These are phyloP conservation scores for Cryptus armator DNA, from an alignment of 2,888 invertebrate genomes.

Conservation along the genomic window DNA sequence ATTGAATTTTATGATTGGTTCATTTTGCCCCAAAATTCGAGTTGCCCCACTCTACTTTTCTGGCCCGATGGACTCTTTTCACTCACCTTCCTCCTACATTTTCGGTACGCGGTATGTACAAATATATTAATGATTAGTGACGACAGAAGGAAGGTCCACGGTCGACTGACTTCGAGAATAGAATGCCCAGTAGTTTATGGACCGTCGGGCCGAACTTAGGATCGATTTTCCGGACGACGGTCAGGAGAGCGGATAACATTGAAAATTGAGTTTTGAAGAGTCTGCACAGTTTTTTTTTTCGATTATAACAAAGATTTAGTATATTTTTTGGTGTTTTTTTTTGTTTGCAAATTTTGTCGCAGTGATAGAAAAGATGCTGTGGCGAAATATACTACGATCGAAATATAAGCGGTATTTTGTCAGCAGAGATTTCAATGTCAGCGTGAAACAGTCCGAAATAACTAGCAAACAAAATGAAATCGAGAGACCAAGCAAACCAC, in stretches of 20 bases:
- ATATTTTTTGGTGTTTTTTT: neutral
- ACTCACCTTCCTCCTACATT: no score
- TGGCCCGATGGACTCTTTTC: no score
- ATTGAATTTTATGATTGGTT: no score
- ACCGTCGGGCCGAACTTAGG: conserved; percentile 57
- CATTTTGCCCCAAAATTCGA: no score
- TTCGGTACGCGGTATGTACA: no score
- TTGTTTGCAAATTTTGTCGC: neutral
- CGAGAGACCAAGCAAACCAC: conserved; percentile 80
- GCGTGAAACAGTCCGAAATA: neutral
- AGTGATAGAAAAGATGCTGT: conserved; percentile 68
- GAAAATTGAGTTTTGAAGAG: neutral
- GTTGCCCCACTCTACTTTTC: no score
- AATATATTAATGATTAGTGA: no score
- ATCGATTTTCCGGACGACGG: conserved; percentile 1
- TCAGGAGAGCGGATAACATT: neutral
- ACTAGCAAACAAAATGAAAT: conserved; percentile 24
- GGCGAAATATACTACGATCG: neutral
- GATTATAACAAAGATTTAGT: neutral
- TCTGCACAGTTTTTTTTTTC: neutral
- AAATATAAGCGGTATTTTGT: neutral
- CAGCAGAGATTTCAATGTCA: conserved; percentile 59
- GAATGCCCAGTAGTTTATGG: conserved; percentile 61
- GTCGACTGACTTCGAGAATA: no score
- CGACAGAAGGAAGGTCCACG: no score